Evolutionary conservation across 2,113 vertebrate genomes (phyloP), one percentile per base, ranked within the genome.

Genomic region (Platichthys stellatus): DNA sequence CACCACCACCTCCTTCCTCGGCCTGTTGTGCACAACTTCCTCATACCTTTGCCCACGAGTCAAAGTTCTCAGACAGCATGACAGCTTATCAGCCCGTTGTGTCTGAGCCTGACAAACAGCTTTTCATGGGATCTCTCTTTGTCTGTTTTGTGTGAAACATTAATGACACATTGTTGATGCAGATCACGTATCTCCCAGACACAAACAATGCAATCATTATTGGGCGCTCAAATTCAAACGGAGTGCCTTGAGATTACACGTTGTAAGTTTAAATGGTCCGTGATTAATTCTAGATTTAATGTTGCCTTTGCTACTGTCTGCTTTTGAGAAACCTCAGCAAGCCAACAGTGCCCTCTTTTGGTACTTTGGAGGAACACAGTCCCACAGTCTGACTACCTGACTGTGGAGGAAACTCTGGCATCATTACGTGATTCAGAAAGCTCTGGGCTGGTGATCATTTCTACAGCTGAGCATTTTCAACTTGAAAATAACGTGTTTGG

Each of bases 31-130:
- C 17, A 28, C 78, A 45, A 87, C 83, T 95, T 94, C 93, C 94
- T 94, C 88, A 92, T 94, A 92, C 90, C 91, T 88, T 85, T 81
- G 80, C 63, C 72, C 68, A 24, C 66, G 72, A 91, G 89, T 91
- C 90, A 91, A 88, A 90, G 88, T 88, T 78, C 84, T 88, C 87
- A 91, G 91, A 92, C 86, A 43, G 76, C 74, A 62, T 31, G 80
- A 72, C 76, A 63, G 45, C 83, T 84, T 88, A 75, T 83, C 78
- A 69, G 57, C 76, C 63, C 8, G 5, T 20, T 15, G 17, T 40
- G 82, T 84, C 87, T 88, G 6, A 15, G 66, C 26, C 57, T 14
- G 6, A 31, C 26, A 21, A 62, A 58, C 26, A 3, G 64, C 63
- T 62, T 85, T 72, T 63, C 40, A 58, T 45, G 17, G 45, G 18